Percentiles rank a stretch among this genome's conserved stretches.
phyloP scores from a whole-genome alignment of 1,140 invertebrate genomes.

The Cherax destructor region DNA sequence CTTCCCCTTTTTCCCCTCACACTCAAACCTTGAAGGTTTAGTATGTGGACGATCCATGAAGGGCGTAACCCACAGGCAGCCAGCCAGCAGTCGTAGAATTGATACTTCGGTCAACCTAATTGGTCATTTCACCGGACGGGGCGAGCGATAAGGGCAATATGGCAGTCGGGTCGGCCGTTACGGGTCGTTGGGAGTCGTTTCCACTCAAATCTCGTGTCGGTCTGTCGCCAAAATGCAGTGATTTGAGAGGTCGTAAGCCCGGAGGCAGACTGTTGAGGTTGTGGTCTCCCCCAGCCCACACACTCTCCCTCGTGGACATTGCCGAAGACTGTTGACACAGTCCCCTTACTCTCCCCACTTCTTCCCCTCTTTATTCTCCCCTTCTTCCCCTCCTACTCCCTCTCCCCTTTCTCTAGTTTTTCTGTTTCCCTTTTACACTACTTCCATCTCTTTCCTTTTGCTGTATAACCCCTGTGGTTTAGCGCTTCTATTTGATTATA shows the following conservation, averaged over 20 bases:
- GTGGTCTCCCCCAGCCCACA: background rate
- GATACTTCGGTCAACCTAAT: slow-evolving; percentile 65
- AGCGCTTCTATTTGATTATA: no score
- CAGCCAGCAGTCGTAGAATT: slow-evolving; percentile 52
- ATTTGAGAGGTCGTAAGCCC: slow-evolving; percentile 66
- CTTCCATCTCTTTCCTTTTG: no score
- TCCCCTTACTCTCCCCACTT: slow-evolving; percentile 9
- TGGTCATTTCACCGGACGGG: slow-evolving; percentile 66
- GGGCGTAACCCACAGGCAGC: slow-evolving; percentile 52
- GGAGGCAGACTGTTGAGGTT: slow-evolving; percentile 35
- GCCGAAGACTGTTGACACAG: slow-evolving; percentile 60
- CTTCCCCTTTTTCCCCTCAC: slow-evolving; percentile 2
- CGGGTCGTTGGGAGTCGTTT: slow-evolving; percentile 66
- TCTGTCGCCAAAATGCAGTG: slow-evolving; percentile 66
- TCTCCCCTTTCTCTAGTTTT: background rate
- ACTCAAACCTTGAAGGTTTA: slow-evolving; percentile 66
- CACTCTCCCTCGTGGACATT: slow-evolving; percentile 31
- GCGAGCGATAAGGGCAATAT: slow-evolving; percentile 66
- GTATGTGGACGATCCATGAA: slow-evolving; percentile 54
- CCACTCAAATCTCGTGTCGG: slow-evolving; percentile 65
- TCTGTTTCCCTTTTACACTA: background rate
- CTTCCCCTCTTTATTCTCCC: background rate
- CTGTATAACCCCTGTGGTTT: no score
- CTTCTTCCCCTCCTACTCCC: background rate
- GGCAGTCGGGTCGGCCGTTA: slow-evolving; percentile 56